phyloP scores from a whole-genome alignment of 2,113 vertebrate genomes.

The Rhadina sibilatrix region DNA sequence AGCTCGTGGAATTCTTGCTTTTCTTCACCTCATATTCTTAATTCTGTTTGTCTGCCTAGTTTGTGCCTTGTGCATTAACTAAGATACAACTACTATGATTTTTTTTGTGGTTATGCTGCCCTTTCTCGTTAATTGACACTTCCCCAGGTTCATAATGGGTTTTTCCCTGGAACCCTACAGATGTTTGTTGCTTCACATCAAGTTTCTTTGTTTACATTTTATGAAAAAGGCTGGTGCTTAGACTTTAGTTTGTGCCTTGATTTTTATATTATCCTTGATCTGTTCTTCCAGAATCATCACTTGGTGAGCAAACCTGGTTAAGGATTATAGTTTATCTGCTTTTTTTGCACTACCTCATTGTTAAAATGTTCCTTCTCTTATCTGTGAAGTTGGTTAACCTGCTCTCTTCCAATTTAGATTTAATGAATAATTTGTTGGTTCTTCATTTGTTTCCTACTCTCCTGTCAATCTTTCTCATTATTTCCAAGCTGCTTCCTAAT shows the following conservation, averaged over 20 bases:
- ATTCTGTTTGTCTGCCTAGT: not conserved
- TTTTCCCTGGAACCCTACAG: not conserved
- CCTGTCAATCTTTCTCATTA: not conserved
- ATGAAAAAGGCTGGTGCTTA: slow-evolving; percentile 11
- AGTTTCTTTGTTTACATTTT: not conserved
- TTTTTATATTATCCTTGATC: not conserved
- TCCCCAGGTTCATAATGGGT: not conserved
- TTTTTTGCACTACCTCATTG: slow-evolving; percentile 51
- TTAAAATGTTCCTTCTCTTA: not conserved
- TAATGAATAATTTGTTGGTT: not conserved
- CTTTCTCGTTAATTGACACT: not conserved
- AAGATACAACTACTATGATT: not conserved
- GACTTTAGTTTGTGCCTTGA: slow-evolving; percentile 41
- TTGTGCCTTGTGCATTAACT: not conserved
- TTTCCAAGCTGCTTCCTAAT: slow-evolving; percentile 5
- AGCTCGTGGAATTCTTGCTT: not conserved
- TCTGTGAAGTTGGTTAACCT: not conserved
- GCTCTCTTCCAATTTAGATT: not conserved
- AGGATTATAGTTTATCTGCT: not conserved
- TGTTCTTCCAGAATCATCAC: slow-evolving; percentile 24
- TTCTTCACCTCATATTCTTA: not conserved
- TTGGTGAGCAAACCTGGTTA: not conserved
- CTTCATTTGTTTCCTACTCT: not conserved
- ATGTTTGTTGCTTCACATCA: not conserved
- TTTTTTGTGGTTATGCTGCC: not conserved